Evolutionary conservation across 2,888 invertebrate genomes (phyloP).

Genomic region (Apantesis nais): DNA sequence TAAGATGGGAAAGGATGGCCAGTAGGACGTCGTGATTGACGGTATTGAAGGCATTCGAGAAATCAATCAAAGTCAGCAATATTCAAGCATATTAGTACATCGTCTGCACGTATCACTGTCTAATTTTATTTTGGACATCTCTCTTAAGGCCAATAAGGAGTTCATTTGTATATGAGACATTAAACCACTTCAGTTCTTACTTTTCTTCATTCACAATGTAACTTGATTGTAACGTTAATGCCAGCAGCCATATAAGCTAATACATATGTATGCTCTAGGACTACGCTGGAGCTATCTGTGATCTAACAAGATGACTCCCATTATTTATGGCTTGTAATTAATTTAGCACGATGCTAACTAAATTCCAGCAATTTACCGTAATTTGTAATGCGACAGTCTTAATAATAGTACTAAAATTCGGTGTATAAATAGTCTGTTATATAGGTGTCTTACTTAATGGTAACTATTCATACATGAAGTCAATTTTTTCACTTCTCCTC

Average conservation of each 20-base stretch:
- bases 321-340: slow-evolving; percentile 51
- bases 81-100: too few relatives aligned
- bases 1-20: too few relatives aligned
- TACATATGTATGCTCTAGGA: slow-evolving; percentile 41
- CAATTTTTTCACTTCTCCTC: too few relatives aligned
- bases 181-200: too few relatives aligned
- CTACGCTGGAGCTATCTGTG: slow-evolving; percentile 48
- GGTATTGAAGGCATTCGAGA: too few relatives aligned
- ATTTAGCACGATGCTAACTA: slow-evolving; percentile 48
- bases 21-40: too few relatives aligned
- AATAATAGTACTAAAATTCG: slow-evolving; percentile 33
- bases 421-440: slow-evolving; percentile 4
- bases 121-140: too few relatives aligned
- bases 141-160: too few relatives aligned
- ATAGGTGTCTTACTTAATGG: not conserved
- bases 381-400: slow-evolving; percentile 43
- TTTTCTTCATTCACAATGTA: not conserved
- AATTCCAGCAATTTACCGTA: slow-evolving; percentile 46
- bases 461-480: too few relatives aligned
- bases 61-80: too few relatives aligned
- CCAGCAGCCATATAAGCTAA: slow-evolving; percentile 21
- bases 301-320: slow-evolving; percentile 51
- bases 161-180: too few relatives aligned
- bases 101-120: too few relatives aligned
- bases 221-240: slow-evolving; percentile 22